Percentiles rank a stretch among this genome's conserved stretches.
Evolutionary conservation across 2,888 invertebrate species (phyloP).

Genomic region (Cancer borealis): DNA sequence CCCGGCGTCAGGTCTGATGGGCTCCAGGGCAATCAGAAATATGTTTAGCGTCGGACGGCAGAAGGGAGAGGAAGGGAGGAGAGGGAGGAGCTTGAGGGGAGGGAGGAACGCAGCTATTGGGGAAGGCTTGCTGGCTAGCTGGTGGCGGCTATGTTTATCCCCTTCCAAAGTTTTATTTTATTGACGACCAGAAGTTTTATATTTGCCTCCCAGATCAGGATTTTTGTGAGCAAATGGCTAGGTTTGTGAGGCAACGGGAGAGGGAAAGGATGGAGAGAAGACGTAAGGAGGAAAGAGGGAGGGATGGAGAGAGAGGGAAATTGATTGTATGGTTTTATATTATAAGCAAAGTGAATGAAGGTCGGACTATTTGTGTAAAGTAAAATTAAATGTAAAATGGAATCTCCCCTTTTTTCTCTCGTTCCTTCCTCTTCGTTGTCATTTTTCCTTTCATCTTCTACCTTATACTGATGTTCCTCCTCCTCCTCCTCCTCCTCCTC

Average conservation of each 20-base stretch:
- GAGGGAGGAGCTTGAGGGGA: neutral
- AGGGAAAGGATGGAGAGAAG: neutral
- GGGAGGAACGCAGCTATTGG: neutral
- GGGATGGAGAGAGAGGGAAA: neutral
- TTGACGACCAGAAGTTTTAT: slow-evolving; percentile 5
- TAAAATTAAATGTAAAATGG: neutral
- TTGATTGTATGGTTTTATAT: neutral
- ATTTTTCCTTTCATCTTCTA: neutral
- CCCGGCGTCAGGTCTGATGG: slow-evolving; percentile 57
- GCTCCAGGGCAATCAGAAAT: slow-evolving; percentile 57
- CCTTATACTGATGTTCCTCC: neutral
- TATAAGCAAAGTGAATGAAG: neutral
- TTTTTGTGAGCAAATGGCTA: slow-evolving; percentile 24
- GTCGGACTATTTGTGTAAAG: neutral
- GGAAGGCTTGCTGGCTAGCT: neutral
- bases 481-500: neutral
- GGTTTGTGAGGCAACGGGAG: neutral
- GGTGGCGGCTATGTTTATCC: slow-evolving; percentile 17
- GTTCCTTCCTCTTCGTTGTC: neutral
- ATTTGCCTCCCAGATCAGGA: slow-evolving; percentile 40
- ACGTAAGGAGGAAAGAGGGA: neutral
- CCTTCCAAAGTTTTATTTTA: slow-evolving; percentile 31
- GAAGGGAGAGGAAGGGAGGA: neutral
- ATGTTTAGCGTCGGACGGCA: slow-evolving; percentile 55
- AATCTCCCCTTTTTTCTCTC: neutral